Evolutionary conservation across 2,797 vertebrate species (phyloP).

Genomic region (Vespertilio murinus): DNA sequence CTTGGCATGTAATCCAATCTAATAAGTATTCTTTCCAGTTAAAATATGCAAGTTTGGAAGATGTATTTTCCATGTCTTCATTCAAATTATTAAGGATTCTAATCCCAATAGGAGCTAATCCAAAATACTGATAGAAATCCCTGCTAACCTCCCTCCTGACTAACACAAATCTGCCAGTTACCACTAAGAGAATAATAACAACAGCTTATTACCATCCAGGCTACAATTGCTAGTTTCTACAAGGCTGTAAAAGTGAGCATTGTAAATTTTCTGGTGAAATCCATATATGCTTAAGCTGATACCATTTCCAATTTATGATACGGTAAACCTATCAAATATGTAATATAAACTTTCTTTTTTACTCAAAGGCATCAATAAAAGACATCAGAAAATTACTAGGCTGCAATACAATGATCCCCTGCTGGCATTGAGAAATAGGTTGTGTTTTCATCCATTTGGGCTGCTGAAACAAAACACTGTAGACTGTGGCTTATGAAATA

Average conservation of each 20-base stretch:
- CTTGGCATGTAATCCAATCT: background rate
- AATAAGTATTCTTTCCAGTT: background rate
- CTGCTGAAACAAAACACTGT: background rate
- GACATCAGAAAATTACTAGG: background rate
- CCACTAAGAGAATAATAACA: background rate
- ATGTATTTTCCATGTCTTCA: background rate
- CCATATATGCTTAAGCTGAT: background rate
- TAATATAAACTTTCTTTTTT: conserved; percentile 14
- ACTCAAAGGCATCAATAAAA: conserved; percentile 2
- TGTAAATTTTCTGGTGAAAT: conserved; percentile 9
- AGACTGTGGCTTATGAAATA: background rate
- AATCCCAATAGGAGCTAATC: background rate
- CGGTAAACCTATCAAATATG: background rate
- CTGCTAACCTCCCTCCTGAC: background rate
- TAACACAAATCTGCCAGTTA: background rate
- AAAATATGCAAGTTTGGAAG: background rate
- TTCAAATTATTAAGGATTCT: conserved; percentile 3
- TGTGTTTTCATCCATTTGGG: background rate
- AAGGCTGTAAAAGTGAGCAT: background rate
- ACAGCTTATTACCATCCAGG: background rate
- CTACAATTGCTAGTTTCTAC: background rate
- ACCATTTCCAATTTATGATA: background rate
- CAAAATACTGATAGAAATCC: background rate
- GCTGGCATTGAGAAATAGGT: background rate
- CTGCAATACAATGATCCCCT: background rate